Evolutionary conservation across 2,113 vertebrate genomes (phyloP).

Genomic region (Etheostoma spectabile): DNA sequence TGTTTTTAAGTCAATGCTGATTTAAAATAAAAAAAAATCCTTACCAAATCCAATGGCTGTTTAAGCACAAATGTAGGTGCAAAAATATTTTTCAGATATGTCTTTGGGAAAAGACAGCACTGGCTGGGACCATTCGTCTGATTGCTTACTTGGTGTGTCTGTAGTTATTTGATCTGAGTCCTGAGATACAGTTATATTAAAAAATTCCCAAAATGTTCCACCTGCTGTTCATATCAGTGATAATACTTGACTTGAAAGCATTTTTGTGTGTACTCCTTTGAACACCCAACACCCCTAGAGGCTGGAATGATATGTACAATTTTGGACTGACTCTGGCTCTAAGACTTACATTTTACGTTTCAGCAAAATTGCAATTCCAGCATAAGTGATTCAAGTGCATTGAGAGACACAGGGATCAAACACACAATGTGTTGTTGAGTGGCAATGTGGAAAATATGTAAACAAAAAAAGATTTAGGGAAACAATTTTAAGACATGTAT

Average conservation of each 20-base stretch:
- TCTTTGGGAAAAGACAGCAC: background rate
- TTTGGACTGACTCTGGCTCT: background rate
- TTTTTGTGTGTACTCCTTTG: no score
- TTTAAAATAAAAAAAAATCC: background rate
- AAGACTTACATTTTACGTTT: background rate
- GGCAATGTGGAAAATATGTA: background rate
- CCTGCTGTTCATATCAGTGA: background rate
- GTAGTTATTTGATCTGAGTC: slow-evolving; percentile 1
- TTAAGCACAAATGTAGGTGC: background rate
- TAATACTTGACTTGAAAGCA: background rate
- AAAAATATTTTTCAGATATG: background rate
- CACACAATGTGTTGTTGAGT: slow-evolving; percentile 4
- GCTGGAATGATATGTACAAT: background rate
- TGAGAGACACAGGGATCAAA: background rate
- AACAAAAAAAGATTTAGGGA: background rate
- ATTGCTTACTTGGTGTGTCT: background rate
- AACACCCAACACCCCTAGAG: no score
- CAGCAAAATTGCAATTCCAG: slow-evolving; percentile 44
- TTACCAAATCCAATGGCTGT: background rate
- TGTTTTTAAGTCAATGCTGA: background rate
- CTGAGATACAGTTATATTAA: background rate
- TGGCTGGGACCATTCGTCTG: no score
- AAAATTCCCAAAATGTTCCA: background rate
- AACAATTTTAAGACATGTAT: slow-evolving; percentile 5
- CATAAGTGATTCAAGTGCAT: slow-evolving; percentile 65